These are phyloP conservation scores for Diloba caeruleocephala DNA, from an alignment of 2,888 invertebrate genomes.

Conservation along the genomic window DNA sequence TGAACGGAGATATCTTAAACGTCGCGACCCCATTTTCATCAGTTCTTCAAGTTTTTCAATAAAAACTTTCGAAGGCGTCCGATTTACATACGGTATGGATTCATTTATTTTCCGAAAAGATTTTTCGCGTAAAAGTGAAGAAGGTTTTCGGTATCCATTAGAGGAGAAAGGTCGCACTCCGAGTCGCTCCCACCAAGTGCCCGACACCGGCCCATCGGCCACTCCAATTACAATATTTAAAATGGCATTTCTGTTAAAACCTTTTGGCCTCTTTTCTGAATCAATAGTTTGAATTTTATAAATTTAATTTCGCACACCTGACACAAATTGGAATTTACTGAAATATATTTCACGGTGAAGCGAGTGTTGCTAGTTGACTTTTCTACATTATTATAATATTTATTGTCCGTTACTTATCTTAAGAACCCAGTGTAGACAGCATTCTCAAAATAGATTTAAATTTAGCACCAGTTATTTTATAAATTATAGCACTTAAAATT, in stretches of 20 bases:
- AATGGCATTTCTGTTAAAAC: constrained; percentile 65
- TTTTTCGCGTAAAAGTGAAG: constrained; percentile 82
- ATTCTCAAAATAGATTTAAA: constrained; percentile 3
- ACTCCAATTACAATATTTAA: constrained; percentile 80
- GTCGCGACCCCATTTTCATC: constrained; percentile 85
- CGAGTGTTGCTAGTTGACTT: constrained; percentile 1
- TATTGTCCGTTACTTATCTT: background rate
- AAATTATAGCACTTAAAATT: background rate
- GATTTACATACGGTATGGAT: constrained; percentile 88
- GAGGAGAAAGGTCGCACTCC: constrained; percentile 77
- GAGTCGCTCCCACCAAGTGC: constrained; percentile 56
- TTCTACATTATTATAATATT: constrained; percentile 1
- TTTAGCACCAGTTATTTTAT: background rate
- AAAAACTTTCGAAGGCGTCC: constrained; percentile 86
- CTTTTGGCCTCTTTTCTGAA: constrained; percentile 50
- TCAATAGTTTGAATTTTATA: constrained; percentile 56
- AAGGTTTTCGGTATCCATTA: constrained; percentile 83
- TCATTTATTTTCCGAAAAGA: constrained; percentile 86
- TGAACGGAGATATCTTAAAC: constrained; percentile 79
- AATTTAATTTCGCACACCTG: constrained; percentile 26
- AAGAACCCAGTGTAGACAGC: background rate
- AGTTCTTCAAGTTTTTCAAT: constrained; percentile 88
- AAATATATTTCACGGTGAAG: background rate
- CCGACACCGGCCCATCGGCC: constrained; percentile 62
- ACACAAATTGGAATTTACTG: constrained; percentile 12